Evolutionary conservation across 1,140 invertebrate species (phyloP).

Genomic region (Eciton burchellii): DNA sequence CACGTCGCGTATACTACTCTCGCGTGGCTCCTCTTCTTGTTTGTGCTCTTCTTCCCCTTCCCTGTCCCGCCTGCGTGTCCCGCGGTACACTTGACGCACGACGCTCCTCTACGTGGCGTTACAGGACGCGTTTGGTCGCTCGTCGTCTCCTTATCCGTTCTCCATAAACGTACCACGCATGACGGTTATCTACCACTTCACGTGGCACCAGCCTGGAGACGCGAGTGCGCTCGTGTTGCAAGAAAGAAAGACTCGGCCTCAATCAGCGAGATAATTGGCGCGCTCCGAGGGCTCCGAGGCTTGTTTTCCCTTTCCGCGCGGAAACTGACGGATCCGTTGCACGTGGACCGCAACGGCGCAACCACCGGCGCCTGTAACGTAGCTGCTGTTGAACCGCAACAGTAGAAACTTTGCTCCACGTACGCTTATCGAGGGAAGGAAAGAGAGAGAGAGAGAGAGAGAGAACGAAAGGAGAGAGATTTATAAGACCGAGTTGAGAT

Average conservation of each 20-base stretch:
- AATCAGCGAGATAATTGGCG: conserved; percentile 72
- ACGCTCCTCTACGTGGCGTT: conserved; percentile 63
- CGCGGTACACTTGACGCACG: conserved; percentile 72
- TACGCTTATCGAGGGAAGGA: too few relatives aligned
- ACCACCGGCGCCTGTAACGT: background rate
- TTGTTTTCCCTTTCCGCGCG: conserved; percentile 9
- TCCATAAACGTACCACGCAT: conserved; percentile 58
- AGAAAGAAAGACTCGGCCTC: conserved; percentile 55
- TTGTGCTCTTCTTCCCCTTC: conserved; percentile 61
- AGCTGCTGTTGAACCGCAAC: conserved; percentile 18
- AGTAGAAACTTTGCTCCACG: background rate
- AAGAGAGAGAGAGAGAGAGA: too few relatives aligned
- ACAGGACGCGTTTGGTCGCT: conserved; percentile 64
- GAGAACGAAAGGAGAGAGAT: too few relatives aligned
- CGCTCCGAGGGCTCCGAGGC: too few relatives aligned
- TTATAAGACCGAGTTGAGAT: conserved; percentile 12
- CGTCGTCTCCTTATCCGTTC: conserved; percentile 63
- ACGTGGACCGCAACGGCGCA: background rate
- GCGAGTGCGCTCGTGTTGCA: conserved; percentile 61
- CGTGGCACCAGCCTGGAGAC: conserved; percentile 66
- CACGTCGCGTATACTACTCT: conserved; percentile 71
- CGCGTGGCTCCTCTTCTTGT: conserved; percentile 77
- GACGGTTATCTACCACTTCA: conserved; percentile 74
- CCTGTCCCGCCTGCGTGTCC: conserved; percentile 49
- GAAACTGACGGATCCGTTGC: conserved; percentile 26